phyloP scores from a whole-genome alignment of 2,113 vertebrate genomes.

The Carollia perspicillata region DNA sequence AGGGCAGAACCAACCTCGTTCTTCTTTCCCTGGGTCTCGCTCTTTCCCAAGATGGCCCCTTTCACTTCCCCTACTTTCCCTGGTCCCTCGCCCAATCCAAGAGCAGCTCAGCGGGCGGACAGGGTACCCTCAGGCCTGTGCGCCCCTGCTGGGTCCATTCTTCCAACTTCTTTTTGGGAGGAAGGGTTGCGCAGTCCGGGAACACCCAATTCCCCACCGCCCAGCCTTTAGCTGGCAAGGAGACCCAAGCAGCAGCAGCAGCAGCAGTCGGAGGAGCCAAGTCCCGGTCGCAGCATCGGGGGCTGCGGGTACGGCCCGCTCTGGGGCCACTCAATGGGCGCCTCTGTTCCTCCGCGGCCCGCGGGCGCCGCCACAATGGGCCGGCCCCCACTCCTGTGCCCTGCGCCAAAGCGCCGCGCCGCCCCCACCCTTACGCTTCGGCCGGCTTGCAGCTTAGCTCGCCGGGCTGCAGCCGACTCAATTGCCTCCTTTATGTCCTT shows the following conservation, averaged over 20 bases:
- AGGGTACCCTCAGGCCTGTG: fast-evolving
- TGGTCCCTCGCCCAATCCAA: not conserved
- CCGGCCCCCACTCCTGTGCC: slow-evolving; percentile 85
- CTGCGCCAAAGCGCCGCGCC: slow-evolving; percentile 86
- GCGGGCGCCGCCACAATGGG: slow-evolving; percentile 90
- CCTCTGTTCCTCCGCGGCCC: slow-evolving; percentile 95
- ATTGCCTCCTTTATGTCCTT: slow-evolving; percentile 96
- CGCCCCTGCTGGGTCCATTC: not conserved
- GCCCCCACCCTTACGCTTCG: slow-evolving; percentile 81
- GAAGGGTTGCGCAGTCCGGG: not conserved
- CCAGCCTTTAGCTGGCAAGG: not conserved
- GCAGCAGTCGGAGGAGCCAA: slow-evolving; percentile 1
- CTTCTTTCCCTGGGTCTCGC: not conserved
- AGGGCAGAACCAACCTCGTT: not conserved
- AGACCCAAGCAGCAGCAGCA: not conserved
- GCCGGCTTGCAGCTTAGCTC: slow-evolving; percentile 85
- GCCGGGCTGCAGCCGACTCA: slow-evolving; percentile 93
- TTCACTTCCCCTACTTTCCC: not conserved
- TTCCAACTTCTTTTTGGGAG: not conserved
- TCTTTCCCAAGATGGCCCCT: not conserved
- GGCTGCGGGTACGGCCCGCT: slow-evolving; percentile 38
- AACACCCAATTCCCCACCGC: not conserved
- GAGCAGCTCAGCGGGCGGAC: fast-evolving
- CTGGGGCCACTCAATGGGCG: slow-evolving; percentile 87
- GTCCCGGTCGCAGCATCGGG: not conserved